A percentile compares a stretch with the other conserved stretches of the same genome.
These are phyloP conservation scores for Cuniculus paca DNA, from an alignment of 2,797 vertebrate genomes.

Conservation along the genomic window DNA sequence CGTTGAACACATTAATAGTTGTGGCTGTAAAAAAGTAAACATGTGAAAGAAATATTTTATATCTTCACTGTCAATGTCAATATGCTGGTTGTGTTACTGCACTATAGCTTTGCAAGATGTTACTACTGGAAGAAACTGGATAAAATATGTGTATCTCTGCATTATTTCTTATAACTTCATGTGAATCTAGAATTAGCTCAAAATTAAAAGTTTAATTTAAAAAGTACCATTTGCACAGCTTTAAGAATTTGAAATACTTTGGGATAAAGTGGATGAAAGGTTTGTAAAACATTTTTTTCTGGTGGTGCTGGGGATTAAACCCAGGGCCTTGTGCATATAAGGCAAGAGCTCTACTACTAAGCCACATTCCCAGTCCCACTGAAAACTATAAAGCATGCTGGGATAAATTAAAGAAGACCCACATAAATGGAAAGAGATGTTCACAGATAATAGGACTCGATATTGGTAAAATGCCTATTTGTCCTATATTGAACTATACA, in stretches of 20 bases:
- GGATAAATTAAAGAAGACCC: neutral
- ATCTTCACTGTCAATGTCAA: neutral
- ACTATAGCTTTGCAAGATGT: neutral
- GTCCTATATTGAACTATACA: neutral
- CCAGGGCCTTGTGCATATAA: neutral
- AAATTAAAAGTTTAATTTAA: constrained; percentile 31
- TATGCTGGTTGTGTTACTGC: neutral
- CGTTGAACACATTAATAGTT: neutral
- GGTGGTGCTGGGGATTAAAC: too few relatives aligned
- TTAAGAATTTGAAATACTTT: constrained; percentile 13
- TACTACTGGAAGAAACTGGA: neutral
- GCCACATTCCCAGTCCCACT: neutral
- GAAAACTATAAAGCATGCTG: neutral
- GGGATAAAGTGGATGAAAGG: neutral
- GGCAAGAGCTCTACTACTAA: neutral
- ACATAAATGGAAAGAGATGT: neutral
- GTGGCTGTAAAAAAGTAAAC: neutral
- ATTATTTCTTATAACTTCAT: neutral
- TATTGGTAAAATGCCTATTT: neutral
- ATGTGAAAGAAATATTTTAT: neutral
- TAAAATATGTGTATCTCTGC: neutral
- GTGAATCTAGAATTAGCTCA: constrained; percentile 5
- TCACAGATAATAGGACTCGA: neutral
- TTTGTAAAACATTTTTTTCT: neutral
- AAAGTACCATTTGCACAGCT: constrained; percentile 6